Conservation (phyloP, 2,888 invertebrate genomes). For the Automeris io region DNA sequence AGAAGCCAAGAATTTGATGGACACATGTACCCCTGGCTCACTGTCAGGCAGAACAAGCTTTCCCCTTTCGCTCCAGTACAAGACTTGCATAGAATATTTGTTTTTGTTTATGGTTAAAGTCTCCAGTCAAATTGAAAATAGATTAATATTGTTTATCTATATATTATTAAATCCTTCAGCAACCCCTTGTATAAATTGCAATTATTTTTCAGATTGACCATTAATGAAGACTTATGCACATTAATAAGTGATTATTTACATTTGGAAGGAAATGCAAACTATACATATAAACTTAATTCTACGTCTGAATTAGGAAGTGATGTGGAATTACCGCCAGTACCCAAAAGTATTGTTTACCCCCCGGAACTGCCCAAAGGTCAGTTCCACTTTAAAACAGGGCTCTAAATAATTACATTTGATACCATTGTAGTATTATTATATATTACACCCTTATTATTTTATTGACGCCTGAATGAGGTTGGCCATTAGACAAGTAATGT, state of each 20-base stretch:
- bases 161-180: no score
- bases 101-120: neutral
- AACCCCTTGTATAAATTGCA: no score
- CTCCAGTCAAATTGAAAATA: no score
- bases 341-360: constrained; percentile 44
- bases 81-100: no score
- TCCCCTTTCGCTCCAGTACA: no score
- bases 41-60: no score
- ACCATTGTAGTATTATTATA: neutral
- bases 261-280: constrained; percentile 45
- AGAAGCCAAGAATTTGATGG: no score
- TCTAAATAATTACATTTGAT: neutral
- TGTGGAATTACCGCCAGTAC: constrained; percentile 57
- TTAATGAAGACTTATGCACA: constrained; percentile 54
- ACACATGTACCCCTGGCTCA: no score
- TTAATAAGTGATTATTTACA: constrained; percentile 54
- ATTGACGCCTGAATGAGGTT: no score
- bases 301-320: constrained; percentile 45
- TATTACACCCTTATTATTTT: neutral
- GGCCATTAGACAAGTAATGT: no score
- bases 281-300: constrained; percentile 42
- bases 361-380: constrained; percentile 58
- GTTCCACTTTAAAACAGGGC: neutral
- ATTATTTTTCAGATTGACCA: constrained; percentile 41
- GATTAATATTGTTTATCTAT: no score